Evolutionary conservation across 2,113 vertebrate genomes (phyloP).

Genomic region (Takifugu flavidus): DNA sequence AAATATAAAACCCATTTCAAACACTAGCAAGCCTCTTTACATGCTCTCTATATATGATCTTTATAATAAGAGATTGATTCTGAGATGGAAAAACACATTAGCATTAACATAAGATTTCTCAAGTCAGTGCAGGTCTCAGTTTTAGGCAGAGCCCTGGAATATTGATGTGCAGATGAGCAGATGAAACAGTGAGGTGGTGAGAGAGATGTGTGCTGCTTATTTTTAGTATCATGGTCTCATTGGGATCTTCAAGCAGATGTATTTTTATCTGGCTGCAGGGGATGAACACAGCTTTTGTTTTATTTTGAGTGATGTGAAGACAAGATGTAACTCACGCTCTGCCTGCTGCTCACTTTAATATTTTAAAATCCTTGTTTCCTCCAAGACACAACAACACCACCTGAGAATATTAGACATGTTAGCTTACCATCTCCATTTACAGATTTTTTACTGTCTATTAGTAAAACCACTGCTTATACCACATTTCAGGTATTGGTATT

Average conservation of each 20-base stretch:
- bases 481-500: too few species aligned
- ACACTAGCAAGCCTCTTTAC: background rate
- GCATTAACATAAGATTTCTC: background rate
- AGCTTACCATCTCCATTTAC: too few species aligned
- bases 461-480: too few species aligned
- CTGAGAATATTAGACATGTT: too few species aligned
- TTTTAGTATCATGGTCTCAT: conserved; percentile 50
- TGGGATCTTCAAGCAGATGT: conserved; percentile 33
- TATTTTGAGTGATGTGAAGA: conserved; percentile 39
- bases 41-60: background rate
- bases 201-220: conserved; percentile 37
- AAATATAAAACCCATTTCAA: too few species aligned
- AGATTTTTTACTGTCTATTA: too few species aligned
- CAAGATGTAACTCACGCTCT: conserved; percentile 12
- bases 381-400: background rate
- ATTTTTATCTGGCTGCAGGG: conserved; percentile 54
- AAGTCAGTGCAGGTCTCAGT: conserved; percentile 29
- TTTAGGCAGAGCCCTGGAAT: conserved; percentile 37
- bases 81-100: background rate
- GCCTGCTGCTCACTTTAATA: conserved; percentile 30
- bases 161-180: conserved; percentile 46
- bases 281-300: conserved; percentile 39
- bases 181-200: conserved; percentile 34
- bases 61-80: background rate
- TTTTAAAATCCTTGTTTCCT: conserved; percentile 6